phyloP scores from a whole-genome alignment of 92 coral and sea anemone species.

The Parazoanthus swiftii region DNA sequence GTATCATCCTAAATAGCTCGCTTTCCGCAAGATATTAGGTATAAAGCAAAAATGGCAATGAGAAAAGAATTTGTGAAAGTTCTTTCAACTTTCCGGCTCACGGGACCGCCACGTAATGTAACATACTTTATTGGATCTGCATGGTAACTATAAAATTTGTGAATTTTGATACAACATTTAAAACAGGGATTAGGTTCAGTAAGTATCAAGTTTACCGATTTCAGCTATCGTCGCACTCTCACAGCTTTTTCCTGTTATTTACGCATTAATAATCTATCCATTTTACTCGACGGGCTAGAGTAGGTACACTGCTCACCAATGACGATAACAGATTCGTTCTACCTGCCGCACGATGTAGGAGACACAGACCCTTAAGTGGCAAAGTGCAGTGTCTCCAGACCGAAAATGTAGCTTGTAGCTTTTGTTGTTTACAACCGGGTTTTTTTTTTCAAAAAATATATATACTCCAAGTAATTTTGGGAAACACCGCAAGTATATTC shows the following conservation, averaged over 20 bases:
- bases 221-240: not conserved
- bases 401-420: not conserved
- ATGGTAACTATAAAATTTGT: too few species aligned
- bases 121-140: not conserved
- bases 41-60: not conserved
- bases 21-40: not conserved
- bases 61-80: not conserved
- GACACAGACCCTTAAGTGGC: not conserved
- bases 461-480: too few species aligned
- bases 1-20: not conserved
- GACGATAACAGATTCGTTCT: not conserved
- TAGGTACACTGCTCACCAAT: too few species aligned
- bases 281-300: not conserved
- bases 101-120: not conserved
- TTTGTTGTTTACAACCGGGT: too few species aligned
- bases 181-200: not conserved
- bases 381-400: not conserved
- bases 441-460: too few species aligned
- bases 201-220: not conserved
- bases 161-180: not conserved
- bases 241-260: not conserved
- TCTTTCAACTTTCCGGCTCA: not conserved
- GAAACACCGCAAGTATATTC: too few species aligned
- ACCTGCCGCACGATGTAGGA: not conserved
- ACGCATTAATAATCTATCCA: not conserved